Base-by-base conservation (phyloP, 2,797 vertebrate species). In the Oryzias sinensis region DNA sequence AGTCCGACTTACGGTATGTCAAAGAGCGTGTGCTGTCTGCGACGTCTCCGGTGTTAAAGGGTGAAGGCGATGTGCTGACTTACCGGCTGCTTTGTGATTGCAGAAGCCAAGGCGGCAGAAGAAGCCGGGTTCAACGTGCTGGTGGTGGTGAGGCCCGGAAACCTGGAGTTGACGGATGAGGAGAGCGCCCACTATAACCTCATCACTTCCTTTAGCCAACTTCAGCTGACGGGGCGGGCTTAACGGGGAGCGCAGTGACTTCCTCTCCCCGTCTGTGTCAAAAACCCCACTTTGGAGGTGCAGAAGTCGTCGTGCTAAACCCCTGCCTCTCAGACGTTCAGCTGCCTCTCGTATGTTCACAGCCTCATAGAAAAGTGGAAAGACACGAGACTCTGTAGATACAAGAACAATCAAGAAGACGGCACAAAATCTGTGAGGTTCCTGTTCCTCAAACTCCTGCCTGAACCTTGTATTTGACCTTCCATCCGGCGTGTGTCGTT, bases 101-200 rank as follows among this genome's bases (percentile, higher is more conserved):
- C 90, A 99, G 97, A 99, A 89, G 97, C 97, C 4, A 93, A 91
- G n/a, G 96, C 97, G 0, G 97, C 97, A 0, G 93, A 97, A 73
- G 94, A 95, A 6, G 97, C 93, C 0, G 93, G 94, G 0, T 63
- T 94, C 65, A 95, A 94, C 0, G 94, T 96, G 45, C 92, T 93
- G 14, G 76, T 99, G 77, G 96, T 98, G 65, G 91, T 95, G 60
- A 82, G 97, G 55, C 94, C 96, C 0, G 97, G 97, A 43, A 99
- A 99, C 2, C 92, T 93, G 25, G 94, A 97, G 68, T 79, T 99
- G 69, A 97, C 95, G 0, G 96, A 98, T 0, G 96, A 98, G 7
- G 97, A 98, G 81, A 92, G 93, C 43, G 89, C 89, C 0, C 93
- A 93, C 65, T 98, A 95, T 68, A 92, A 72, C 73, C 91, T 96